Conservation (phyloP, 2,113 vertebrate genomes). For the Nerophis lumbriciformis region DNA sequence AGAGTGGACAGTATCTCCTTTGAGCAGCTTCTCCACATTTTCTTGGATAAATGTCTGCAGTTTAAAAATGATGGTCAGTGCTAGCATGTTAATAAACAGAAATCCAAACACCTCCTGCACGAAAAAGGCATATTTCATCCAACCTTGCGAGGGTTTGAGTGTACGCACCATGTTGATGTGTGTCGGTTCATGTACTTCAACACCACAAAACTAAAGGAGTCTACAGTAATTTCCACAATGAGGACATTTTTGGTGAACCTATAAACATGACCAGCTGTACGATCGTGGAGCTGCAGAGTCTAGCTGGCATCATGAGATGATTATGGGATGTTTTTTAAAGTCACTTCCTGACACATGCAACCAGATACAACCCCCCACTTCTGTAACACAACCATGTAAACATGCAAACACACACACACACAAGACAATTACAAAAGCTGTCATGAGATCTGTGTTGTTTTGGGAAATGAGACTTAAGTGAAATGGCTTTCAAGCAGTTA, state of each 20-base stretch:
- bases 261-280: conserved; percentile 20
- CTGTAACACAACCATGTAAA: conserved; percentile 17
- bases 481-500: not conserved
- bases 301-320: conserved; percentile 32
- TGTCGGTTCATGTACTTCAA: not conserved
- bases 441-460: not conserved
- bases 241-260: conserved; percentile 5
- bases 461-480: not conserved
- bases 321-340: conserved; percentile 39
- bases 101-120: no score
- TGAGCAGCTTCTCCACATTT: no score
- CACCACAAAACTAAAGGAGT: not conserved
- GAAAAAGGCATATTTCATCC: no score
- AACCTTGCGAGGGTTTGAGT: no score
- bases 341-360: conserved; percentile 24
- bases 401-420: not conserved
- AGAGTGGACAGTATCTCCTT: no score
- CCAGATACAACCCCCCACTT: conserved; percentile 27
- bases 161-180: no score
- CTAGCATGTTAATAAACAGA: no score
- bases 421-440: not conserved
- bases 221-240: conserved; percentile 22
- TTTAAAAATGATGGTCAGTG: no score
- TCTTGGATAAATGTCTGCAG: no score
- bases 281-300: conserved; percentile 21